Evolutionary conservation across 2,888 invertebrate genomes (phyloP), one percentile per base, ranked within the genome.

Genomic region (Netelia virgata): DNA sequence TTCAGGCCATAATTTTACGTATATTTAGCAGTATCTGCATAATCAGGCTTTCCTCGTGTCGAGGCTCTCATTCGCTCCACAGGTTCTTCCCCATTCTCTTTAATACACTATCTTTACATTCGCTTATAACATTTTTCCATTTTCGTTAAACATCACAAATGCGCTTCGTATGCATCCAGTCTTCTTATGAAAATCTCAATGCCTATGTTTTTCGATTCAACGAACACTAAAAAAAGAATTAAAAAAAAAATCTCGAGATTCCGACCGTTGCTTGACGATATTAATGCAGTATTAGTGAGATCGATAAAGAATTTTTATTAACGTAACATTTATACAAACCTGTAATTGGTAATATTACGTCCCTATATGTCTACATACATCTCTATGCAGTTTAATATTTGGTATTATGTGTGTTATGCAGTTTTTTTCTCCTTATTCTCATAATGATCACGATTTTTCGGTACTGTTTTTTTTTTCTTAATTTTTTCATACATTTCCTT

Each of bases 301-400:
- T 92, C 92, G 92, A 89, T 92, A 91, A 91, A 91, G 89, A 91
- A 90, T 88, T 91, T 84, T 91, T 90, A 90, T 91, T 89, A 92
- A 90, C 89, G 89, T 90, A 92, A 92, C 90, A 91, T 92, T 92
- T 92, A 92, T 92, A 92, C 91, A 92, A 92, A 92, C 90, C 91
- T 90, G 88, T 89, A 86, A 75, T 91, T 88, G 82, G 87, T 91
- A 88, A 88, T 88, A 89, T 18, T 88, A 90, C 88, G 87, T 89
- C 88, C 88, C 87, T 90, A 90, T 88, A 84, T 80, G 57, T 88
- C 90, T 92, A 92, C 90, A 87, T 91, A 92, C 88, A 90, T 90
- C 87, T 87, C 90, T 92, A 92, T 90, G 87, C 88, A 89, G 87
- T 88, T 91, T 92, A 92, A 91, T 93, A 93, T 93, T 93, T 92